Percentiles rank a stretch among this genome's conserved stretches.
Conservation (phyloP, 2,113 vertebrate genomes). For the Urocolius indicus region DNA sequence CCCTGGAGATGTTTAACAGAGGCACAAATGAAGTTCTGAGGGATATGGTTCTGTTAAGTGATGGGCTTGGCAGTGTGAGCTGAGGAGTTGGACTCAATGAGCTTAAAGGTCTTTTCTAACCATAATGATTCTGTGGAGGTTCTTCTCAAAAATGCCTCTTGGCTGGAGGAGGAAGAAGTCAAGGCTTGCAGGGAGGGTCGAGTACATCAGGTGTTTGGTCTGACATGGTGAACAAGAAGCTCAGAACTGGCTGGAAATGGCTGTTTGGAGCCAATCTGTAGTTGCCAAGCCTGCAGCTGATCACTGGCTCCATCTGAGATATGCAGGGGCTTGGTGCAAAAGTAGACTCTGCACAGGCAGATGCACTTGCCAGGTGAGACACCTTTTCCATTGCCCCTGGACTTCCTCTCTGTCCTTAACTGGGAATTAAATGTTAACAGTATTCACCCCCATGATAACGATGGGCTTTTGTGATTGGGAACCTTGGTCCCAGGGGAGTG, state of each 20-base stretch:
- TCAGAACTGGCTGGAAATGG: neutral
- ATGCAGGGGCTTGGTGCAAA: neutral
- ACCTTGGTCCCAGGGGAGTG: neutral
- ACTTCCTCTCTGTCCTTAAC: neutral
- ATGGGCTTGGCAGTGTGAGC: too few species aligned
- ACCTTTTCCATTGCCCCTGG: neutral
- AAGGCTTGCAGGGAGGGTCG: neutral
- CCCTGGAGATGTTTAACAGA: too few species aligned
- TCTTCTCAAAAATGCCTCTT: neutral
- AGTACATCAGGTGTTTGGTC: neutral
- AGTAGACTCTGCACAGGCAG: neutral
- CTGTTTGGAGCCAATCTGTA: neutral
- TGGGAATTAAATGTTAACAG: neutral
- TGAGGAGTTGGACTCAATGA: too few species aligned
- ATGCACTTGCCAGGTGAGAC: neutral
- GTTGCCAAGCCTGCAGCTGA: neutral
- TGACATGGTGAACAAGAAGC: neutral
- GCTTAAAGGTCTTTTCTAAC: too few species aligned
- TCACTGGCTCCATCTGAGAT: neutral
- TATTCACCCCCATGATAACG: neutral
- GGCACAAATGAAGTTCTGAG: too few species aligned
- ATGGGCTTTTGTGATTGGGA: neutral
- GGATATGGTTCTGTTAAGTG: too few species aligned
- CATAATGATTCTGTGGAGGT: too few species aligned
- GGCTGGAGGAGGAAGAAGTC: neutral